phyloP scores from a whole-genome alignment of 1,140 invertebrate species.

The Anoplophora glabripennis region DNA sequence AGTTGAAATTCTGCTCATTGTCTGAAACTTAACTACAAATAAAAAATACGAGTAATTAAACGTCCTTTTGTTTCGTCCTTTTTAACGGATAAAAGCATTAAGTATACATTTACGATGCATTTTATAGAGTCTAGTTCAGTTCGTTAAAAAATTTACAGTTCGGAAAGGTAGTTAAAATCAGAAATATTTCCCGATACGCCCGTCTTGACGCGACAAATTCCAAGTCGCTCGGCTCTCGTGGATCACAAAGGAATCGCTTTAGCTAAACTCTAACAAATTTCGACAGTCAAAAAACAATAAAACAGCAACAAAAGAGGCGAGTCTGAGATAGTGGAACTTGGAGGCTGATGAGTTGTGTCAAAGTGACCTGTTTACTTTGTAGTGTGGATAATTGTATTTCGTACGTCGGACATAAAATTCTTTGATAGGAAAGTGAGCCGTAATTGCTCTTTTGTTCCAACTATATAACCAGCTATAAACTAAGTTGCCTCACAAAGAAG shows the following conservation, averaged over 20 bases:
- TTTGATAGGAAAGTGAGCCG: conserved; percentile 26
- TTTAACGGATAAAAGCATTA: too few relatives aligned
- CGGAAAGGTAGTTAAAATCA: too few relatives aligned
- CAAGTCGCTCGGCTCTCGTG: not conserved
- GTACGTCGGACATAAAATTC: conserved; percentile 20
- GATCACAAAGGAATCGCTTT: conserved; percentile 3
- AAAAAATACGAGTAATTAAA: too few relatives aligned
- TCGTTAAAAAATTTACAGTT: too few relatives aligned
- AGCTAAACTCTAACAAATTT: conserved; percentile 15
- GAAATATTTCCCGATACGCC: too few relatives aligned
- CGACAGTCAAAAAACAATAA: conserved; percentile 6
- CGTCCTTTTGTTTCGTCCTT: too few relatives aligned
- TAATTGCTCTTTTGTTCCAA: conserved; percentile 24
- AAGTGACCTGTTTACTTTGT: conserved; percentile 31
- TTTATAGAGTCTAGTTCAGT: too few relatives aligned
- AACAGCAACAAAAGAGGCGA: conserved; percentile 14
- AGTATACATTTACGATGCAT: too few relatives aligned
- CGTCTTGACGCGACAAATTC: too few relatives aligned
- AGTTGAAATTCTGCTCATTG: too few relatives aligned
- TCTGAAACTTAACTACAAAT: too few relatives aligned
- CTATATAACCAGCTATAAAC: conserved; percentile 20
- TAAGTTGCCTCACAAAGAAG: not conserved
- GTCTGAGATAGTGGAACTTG: conserved; percentile 3
- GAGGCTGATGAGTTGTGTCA: conserved; percentile 21
- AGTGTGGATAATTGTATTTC: conserved; percentile 27